Evolutionary conservation across 2,113 vertebrate species (phyloP).

Genomic region (Electrona antarctica): DNA sequence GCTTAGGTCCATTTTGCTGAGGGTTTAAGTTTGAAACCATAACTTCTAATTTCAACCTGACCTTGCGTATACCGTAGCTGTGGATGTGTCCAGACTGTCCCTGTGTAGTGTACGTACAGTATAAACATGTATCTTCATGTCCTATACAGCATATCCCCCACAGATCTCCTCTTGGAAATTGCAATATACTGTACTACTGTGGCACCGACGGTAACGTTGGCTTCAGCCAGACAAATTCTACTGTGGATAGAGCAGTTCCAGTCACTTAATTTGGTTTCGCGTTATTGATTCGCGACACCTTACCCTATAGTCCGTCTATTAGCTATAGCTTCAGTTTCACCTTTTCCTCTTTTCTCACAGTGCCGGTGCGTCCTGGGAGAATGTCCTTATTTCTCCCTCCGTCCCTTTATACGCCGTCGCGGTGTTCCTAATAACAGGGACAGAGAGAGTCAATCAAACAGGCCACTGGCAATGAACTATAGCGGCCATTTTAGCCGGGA

Average conservation of each 20-base stretch:
- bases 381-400: constrained; percentile 20
- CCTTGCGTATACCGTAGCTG: not conserved
- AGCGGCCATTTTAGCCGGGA: constrained; percentile 27
- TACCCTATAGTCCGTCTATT: constrained; percentile 67
- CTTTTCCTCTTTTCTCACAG: constrained; percentile 59
- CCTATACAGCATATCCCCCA: constrained; percentile 11
- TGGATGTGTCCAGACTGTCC: constrained; percentile 11
- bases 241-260: constrained; percentile 62
- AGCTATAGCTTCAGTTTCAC: constrained; percentile 68
- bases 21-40: too few relatives aligned
- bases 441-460: constrained; percentile 51
- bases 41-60: not conserved
- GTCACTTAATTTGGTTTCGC: constrained; percentile 70
- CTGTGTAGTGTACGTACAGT: not conserved
- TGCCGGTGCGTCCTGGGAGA: constrained; percentile 40
- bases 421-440: constrained; percentile 39
- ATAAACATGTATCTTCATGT: constrained; percentile 6
- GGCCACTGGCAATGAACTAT: constrained; percentile 23
- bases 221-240: constrained; percentile 66
- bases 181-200: constrained; percentile 36
- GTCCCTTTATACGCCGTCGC: constrained; percentile 25
- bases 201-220: constrained; percentile 45
- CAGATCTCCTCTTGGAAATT: constrained; percentile 31
- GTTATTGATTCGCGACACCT: constrained; percentile 71
- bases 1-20: too few relatives aligned